These are phyloP conservation scores for Phrynocephalus versicolor DNA, from an alignment of 2,113 vertebrate genomes.

Conservation along the genomic window DNA sequence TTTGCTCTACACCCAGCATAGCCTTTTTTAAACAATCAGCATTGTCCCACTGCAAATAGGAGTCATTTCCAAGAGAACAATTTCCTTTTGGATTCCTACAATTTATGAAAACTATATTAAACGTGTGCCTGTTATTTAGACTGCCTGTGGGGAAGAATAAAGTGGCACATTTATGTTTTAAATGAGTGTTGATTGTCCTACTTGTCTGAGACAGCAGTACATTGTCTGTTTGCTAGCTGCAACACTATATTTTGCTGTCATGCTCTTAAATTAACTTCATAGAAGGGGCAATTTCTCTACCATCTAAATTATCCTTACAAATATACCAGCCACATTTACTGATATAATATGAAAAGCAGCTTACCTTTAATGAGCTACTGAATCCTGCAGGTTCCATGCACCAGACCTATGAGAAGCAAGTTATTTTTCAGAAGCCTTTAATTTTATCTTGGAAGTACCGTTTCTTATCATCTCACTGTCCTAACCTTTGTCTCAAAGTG, in stretches of 20 bases:
- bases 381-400: neutral
- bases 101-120: neutral
- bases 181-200: neutral
- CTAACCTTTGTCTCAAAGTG: constrained; percentile 20
- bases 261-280: neutral
- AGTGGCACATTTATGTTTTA: neutral
- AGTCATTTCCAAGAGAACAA: neutral
- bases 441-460: neutral
- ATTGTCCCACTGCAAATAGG: neutral
- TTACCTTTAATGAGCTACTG: constrained; percentile 29
- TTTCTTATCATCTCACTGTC: constrained; percentile 30
- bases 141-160: neutral
- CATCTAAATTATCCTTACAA: neutral
- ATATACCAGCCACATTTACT: neutral
- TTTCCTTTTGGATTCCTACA: neutral
- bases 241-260: neutral
- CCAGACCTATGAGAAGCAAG: neutral
- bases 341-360: neutral
- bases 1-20: neutral
- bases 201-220: neutral
- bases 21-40: neutral
- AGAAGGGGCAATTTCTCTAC: neutral
- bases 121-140: neutral
- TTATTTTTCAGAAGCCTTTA: constrained; percentile 7
- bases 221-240: neutral